Conservation (phyloP, 2,797 vertebrate species). For the Carduelis carduelis region DNA sequence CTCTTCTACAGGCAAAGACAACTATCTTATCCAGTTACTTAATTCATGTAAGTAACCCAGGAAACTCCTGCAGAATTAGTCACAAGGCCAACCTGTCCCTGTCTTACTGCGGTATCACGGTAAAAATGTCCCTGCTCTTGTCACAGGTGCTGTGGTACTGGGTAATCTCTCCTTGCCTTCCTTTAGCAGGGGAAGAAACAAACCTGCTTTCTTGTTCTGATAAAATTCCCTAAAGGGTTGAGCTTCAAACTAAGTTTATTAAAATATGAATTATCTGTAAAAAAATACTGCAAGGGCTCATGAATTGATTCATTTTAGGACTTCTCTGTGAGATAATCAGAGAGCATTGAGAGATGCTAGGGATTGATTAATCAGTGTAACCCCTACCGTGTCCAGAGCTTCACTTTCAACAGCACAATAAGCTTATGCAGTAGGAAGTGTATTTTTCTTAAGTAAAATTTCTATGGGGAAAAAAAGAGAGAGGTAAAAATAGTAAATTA, state of each 20-base stretch:
- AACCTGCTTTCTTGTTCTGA: not conserved
- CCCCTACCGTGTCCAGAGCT: conserved; percentile 5
- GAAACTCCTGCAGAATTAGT: not conserved
- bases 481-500: not conserved
- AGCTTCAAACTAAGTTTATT: conserved; percentile 4
- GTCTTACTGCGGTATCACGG: not conserved
- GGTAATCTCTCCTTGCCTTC: not conserved
- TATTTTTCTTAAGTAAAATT: conserved; percentile 19
- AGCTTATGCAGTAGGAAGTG: not conserved
- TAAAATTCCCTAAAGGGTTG: not conserved
- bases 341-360: not conserved
- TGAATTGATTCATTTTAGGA: conserved; percentile 46
- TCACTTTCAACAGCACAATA: conserved; percentile 34
- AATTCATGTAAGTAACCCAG: not conserved
- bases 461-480: not conserved
- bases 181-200: not conserved
- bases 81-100: not conserved
- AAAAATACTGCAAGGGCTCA: not conserved
- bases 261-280: conserved; percentile 20
- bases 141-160: not conserved
- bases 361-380: conserved; percentile 47
- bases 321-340: conserved; percentile 51
- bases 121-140: not conserved
- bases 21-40: not conserved
- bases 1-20: not conserved